A percentile compares a stretch with the other conserved stretches of the same genome.
These are phyloP conservation scores for Nasonovia ribisnigri DNA, from an alignment of 2,888 invertebrate genomes.

Conservation along the genomic window DNA sequence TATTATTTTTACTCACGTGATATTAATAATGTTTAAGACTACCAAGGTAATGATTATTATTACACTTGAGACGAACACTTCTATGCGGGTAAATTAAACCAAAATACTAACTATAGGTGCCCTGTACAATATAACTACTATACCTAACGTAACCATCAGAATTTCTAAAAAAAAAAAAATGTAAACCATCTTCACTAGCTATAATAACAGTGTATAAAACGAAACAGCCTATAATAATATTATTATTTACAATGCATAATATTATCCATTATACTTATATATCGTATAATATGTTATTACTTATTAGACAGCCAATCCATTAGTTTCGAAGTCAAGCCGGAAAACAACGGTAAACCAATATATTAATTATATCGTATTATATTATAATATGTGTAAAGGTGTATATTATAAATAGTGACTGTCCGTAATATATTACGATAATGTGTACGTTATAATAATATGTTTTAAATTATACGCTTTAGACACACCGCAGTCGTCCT, in stretches of 20 bases:
- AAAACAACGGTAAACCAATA: background rate
- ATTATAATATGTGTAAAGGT: background rate
- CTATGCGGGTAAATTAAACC: background rate
- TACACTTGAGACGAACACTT: background rate
- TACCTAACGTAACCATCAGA: background rate
- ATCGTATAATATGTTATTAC: background rate
- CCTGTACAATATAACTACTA: background rate
- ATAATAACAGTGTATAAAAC: background rate
- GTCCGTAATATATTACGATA: background rate
- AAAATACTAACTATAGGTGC: background rate
- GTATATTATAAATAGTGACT: background rate
- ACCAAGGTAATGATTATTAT: background rate
- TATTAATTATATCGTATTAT: background rate
- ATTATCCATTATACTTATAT: background rate
- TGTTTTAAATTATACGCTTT: conserved; percentile 24
- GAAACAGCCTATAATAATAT: background rate
- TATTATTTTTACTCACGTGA: background rate
- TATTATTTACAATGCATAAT: background rate
- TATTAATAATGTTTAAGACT: background rate
- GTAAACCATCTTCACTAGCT: background rate
- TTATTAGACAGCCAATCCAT: background rate
- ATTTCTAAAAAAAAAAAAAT: background rate
- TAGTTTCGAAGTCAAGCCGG: conserved; percentile 8
- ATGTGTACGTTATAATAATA: background rate
- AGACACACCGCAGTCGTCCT: background rate